A percentile compares a stretch with the other conserved stretches of the same genome.
Conservation (phyloP, 2,888 invertebrate genomes). For the Oscheius sp. region DNA sequence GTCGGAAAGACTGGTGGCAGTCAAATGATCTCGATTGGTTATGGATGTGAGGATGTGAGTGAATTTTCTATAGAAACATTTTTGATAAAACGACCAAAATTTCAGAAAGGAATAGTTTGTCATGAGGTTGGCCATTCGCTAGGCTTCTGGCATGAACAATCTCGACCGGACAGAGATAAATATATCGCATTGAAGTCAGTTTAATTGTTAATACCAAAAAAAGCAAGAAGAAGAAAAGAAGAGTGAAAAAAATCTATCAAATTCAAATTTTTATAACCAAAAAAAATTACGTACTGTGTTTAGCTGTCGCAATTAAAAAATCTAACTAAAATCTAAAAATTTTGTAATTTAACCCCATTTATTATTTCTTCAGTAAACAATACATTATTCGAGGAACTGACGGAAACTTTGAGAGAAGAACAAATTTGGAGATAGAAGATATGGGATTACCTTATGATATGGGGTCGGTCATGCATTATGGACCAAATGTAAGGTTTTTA, state of each 20-base stretch:
- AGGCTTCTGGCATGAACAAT: slow-evolving; percentile 69
- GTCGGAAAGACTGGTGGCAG: slow-evolving; percentile 67
- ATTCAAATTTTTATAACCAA: too few relatives aligned
- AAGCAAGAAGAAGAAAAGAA: too few relatives aligned
- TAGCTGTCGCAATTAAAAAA: too few relatives aligned
- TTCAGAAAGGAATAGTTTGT: slow-evolving; percentile 64
- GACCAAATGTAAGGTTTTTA: slow-evolving; percentile 46
- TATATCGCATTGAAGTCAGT: slow-evolving; percentile 53
- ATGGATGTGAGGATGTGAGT: slow-evolving; percentile 67
- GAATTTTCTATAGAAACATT: background rate
- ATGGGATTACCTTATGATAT: slow-evolving; percentile 67
- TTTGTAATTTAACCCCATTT: too few relatives aligned
- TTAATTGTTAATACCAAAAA: background rate
- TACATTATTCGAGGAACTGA: slow-evolving; percentile 64
- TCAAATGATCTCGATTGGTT: slow-evolving; percentile 68
- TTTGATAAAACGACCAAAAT: too few relatives aligned
- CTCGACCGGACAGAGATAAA: slow-evolving; percentile 62
- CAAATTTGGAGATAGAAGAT: slow-evolving; percentile 60
- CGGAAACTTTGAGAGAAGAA: slow-evolving; percentile 63
- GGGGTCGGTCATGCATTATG: slow-evolving; percentile 66
- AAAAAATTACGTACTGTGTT: too few relatives aligned
- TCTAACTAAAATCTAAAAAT: too few relatives aligned
- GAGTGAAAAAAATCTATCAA: too few relatives aligned
- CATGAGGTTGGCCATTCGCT: slow-evolving; percentile 68
- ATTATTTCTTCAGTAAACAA: slow-evolving; percentile 43